These are phyloP conservation scores for Phoxinus phoxinus DNA, from an alignment of 2,113 vertebrate species.

Conservation along the genomic window DNA sequence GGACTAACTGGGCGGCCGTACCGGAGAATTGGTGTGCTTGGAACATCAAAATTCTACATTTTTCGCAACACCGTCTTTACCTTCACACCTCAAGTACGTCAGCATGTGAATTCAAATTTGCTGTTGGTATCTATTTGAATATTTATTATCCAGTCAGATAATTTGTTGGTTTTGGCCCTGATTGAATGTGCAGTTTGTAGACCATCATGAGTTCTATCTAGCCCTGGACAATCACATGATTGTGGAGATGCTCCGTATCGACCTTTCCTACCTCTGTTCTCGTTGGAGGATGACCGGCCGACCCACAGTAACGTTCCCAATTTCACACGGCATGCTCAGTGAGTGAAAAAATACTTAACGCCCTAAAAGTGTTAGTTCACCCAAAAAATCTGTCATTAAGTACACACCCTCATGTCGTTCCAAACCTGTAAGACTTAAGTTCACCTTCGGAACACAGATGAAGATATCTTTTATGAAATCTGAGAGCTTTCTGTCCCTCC, in stretches of 20 bases:
- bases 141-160: neutral
- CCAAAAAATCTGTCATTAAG: too few relatives aligned
- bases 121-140: neutral
- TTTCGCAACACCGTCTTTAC: slow-evolving; percentile 89
- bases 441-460: too few relatives aligned
- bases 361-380: too few relatives aligned
- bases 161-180: neutral
- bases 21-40: slow-evolving; percentile 91
- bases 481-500: too few relatives aligned
- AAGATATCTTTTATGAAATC: too few relatives aligned
- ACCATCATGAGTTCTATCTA: slow-evolving; percentile 95
- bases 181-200: slow-evolving; percentile 82
- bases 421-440: too few relatives aligned
- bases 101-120: neutral
- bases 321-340: slow-evolving; percentile 94
- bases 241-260: slow-evolving; percentile 93
- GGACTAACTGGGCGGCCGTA: slow-evolving; percentile 90
- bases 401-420: too few relatives aligned
- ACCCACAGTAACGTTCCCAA: slow-evolving; percentile 90
- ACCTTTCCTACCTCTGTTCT: slow-evolving; percentile 91
- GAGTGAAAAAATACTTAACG: slow-evolving; percentile 43
- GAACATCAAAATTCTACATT: slow-evolving; percentile 93
- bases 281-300: slow-evolving; percentile 94
- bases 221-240: slow-evolving; percentile 96
- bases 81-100: slow-evolving; percentile 90